Base-by-base conservation (phyloP, 2,888 invertebrate genomes). In the Dastarcus helophoroides region DNA sequence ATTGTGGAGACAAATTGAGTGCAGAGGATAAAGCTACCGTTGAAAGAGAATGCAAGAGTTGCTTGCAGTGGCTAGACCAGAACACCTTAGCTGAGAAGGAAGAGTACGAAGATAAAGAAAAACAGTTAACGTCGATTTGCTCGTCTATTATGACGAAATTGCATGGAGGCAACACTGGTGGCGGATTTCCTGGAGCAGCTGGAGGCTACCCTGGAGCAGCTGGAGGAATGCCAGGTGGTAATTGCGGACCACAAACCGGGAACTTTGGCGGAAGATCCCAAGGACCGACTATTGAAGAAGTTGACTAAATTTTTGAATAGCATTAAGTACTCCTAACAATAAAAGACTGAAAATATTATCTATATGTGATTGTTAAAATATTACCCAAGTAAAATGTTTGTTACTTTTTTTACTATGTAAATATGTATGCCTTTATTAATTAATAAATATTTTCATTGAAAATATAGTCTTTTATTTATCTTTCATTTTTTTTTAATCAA, bases 1-100 rank as follows among this genome's bases (percentile, higher is more conserved):
- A 76, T 14, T 69, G 72, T 19, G 74, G 72, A 0, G 68, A 68
- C 31, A 76, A 72, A 56, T 56, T 85, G 11, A 58, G 63, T 1
- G 69, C 73, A 22, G 60, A 65, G 3, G 85, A 85, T 42, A 80
- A 76, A 58, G 64, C 66, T 4, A 64, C 57, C 28, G 67, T 68
- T 3, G 53, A 56, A 22, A 54, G 58, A 24, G 63, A 66, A 38
- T 74, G 75, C 44, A 68, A 72, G 0, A 70, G 71, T 2, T 63
- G 67, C 15, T 49, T 80, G 28, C 62, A 64, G 29, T 82, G 81
- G 81, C 55, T 81, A 36, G 80, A 81, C 41, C 62, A 58, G 31
- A 80, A 80, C 54, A 59, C 68, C 7, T 53, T 73, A 29, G 79
- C 79, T 3, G 76, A 77, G 32, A 73, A 70, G 47, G 74, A 72